Evolutionary conservation across 1,140 invertebrate species (phyloP), one percentile per base, ranked within the genome.

Genomic region (Scaptomyza hsui): DNA sequence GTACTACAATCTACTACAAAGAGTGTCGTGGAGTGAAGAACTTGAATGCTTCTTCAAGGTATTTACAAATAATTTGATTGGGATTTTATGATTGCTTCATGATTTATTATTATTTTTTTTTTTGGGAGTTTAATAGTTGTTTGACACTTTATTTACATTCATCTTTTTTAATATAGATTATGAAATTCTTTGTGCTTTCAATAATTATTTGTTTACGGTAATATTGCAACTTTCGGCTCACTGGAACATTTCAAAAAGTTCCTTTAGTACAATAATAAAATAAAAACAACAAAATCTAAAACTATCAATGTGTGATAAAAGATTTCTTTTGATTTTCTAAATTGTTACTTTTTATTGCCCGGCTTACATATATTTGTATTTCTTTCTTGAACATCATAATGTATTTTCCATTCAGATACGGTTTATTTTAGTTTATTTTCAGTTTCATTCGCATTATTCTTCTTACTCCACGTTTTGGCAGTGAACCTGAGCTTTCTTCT

Each of bases 401-500:
- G 15, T 55, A 21, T 53, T 45, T 26, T 60, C 13, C 35, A 60
- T 61, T 39, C 4, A 44, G 18, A 19, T 21, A 21, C 13, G 16
- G 29, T 16, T 5, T 18, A 49, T 47, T 56, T 62, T 52, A 48
- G 37, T 67, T 29, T 69, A 41, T 48, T 19, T 26, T 39, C 51
- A 44, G 41, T 61, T 69, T 55, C 57, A 63, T 70, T 62, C 72
- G 72, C 72, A 55, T 19, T 26, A 78, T 72, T 89, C 85, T 61
- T 81, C 85, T 57, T 81, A 71, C 83, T 89, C 80, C 83, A 81
- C 80, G 78, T 76, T 90, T 90, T 90, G 89, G 89, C 89, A 90
- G 89, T 90, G 89, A 90, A 89, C 89, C 89, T 90, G 89, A 90
- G 89, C 89, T 90, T 86, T 76, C 83, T 78, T 85, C 65, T 81